A percentile compares a stretch with the other conserved stretches of the same genome.
Conservation (phyloP, 2,797 vertebrate genomes). For the Natrix natrix region DNA sequence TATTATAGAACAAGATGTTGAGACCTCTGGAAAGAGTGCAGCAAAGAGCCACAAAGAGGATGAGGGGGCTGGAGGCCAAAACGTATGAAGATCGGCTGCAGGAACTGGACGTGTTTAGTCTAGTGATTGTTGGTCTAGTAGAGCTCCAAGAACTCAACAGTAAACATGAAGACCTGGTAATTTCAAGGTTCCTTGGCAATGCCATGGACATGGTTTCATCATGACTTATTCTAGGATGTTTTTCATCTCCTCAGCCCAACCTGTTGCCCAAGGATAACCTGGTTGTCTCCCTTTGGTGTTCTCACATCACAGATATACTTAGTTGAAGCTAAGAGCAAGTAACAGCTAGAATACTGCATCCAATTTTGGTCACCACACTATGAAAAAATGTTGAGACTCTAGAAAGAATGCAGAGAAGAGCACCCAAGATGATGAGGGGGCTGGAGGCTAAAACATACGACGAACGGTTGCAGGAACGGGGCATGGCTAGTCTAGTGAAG, state of each 20-base stretch:
- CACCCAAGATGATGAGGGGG: too few relatives aligned
- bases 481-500: too few relatives aligned
- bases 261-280: not conserved
- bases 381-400: too few relatives aligned
- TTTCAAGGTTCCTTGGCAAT: not conserved
- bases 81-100: not conserved
- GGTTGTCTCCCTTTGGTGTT: too few relatives aligned
- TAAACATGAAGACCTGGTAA: not conserved
- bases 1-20: not conserved
- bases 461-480: too few relatives aligned
- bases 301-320: not conserved
- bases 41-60: not conserved
- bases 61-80: not conserved
- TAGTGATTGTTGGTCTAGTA: not conserved
- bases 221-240: not conserved
- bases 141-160: not conserved
- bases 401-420: too few relatives aligned
- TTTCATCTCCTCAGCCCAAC: not conserved
- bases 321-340: not conserved
- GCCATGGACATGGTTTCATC: not conserved
- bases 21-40: not conserved
- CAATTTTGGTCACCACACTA: too few relatives aligned
- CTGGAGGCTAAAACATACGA: too few relatives aligned
- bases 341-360: too few relatives aligned
- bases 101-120: not conserved